A percentile compares a stretch with the other conserved stretches of the same genome.
Conservation (phyloP, 2,113 vertebrate species). For the Bagarius yarrelli region DNA sequence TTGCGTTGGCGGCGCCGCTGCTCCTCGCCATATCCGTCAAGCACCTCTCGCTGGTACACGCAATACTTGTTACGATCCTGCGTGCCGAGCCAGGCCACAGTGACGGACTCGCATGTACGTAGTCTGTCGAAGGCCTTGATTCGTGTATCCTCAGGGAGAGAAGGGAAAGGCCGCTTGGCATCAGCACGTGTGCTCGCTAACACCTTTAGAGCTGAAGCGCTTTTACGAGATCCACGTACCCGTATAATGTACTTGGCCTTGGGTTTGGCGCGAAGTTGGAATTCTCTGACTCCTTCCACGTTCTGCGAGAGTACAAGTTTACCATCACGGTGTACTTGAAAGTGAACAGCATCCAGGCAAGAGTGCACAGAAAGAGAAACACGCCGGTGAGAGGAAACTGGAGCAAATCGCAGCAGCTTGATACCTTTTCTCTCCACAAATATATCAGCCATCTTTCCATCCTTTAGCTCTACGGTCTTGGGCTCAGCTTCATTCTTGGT, state of each 20-base stretch:
- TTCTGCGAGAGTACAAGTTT: slow-evolving; percentile 89
- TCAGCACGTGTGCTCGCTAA: slow-evolving; percentile 83
- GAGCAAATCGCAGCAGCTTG: slow-evolving; percentile 90
- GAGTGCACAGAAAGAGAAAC: slow-evolving; percentile 87
- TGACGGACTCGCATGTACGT: slow-evolving; percentile 89
- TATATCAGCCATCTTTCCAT: slow-evolving; percentile 86
- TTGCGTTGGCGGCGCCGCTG: slow-evolving; percentile 89
- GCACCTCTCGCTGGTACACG: slow-evolving; percentile 90
- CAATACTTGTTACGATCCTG: slow-evolving; percentile 97
- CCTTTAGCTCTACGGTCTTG: slow-evolving; percentile 90
- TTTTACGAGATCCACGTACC: slow-evolving; percentile 86
- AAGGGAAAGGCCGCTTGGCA: slow-evolving; percentile 90
- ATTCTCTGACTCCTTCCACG: slow-evolving; percentile 86
- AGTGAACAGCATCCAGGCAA: slow-evolving; percentile 84
- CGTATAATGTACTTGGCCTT: slow-evolving; percentile 93
- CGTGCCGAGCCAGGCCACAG: slow-evolving; percentile 94
- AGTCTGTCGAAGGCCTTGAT: slow-evolving; percentile 97
- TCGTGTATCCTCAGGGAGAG: slow-evolving; percentile 89
- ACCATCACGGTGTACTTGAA: slow-evolving; percentile 91
- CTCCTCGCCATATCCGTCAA: slow-evolving; percentile 80
- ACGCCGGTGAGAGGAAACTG: slow-evolving; percentile 91
- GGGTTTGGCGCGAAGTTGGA: slow-evolving; percentile 89
- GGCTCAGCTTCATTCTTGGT: slow-evolving; percentile 92
- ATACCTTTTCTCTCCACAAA: slow-evolving; percentile 89
- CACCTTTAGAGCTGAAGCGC: slow-evolving; percentile 86